A percentile compares a stretch with the other conserved stretches of the same genome.
Evolutionary conservation across 2,113 vertebrate species (phyloP).

Genomic region (Marmota flaviventris): DNA sequence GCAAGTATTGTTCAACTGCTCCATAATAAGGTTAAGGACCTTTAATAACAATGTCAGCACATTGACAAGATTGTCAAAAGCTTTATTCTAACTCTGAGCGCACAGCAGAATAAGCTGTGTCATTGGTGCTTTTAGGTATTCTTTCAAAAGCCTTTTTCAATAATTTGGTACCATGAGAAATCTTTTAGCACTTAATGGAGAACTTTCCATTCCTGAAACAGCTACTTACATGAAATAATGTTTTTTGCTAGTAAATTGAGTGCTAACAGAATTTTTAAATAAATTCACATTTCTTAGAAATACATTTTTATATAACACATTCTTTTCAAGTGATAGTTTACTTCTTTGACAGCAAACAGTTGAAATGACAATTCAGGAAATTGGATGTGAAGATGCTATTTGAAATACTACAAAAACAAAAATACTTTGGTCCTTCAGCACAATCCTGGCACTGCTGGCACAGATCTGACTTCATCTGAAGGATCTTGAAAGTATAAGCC

Average conservation of each 20-base stretch:
- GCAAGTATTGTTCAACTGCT: slow-evolving; percentile 65
- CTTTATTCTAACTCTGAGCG: slow-evolving; percentile 65
- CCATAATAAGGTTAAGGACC: slow-evolving; percentile 63
- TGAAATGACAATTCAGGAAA: slow-evolving; percentile 71
- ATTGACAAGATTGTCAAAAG: slow-evolving; percentile 38
- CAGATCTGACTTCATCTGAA: slow-evolving; percentile 1
- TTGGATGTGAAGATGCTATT: slow-evolving; percentile 68
- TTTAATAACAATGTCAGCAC: slow-evolving; percentile 70
- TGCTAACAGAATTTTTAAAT: slow-evolving; percentile 50
- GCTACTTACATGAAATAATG: slow-evolving; percentile 57
- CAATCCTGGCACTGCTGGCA: background rate
- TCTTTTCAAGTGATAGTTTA: slow-evolving; percentile 69
- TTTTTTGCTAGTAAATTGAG: slow-evolving; percentile 54
- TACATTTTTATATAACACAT: slow-evolving; percentile 55
- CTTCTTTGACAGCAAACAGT: slow-evolving; percentile 56
- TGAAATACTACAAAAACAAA: slow-evolving; percentile 55
- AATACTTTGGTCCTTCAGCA: background rate
- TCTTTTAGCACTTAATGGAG: slow-evolving; percentile 66
- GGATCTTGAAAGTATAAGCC: slow-evolving; percentile 32
- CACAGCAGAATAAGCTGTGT: background rate
- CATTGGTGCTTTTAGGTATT: slow-evolving; percentile 5
- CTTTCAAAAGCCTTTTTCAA: slow-evolving; percentile 69
- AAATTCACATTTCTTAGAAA: slow-evolving; percentile 66
- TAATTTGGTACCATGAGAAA: slow-evolving; percentile 38
- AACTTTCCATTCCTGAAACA: slow-evolving; percentile 61